Evolutionary conservation across 2,113 vertebrate genomes (phyloP), one percentile per base, ranked within the genome.

Genomic region (Sigmodon hispidus): DNA sequence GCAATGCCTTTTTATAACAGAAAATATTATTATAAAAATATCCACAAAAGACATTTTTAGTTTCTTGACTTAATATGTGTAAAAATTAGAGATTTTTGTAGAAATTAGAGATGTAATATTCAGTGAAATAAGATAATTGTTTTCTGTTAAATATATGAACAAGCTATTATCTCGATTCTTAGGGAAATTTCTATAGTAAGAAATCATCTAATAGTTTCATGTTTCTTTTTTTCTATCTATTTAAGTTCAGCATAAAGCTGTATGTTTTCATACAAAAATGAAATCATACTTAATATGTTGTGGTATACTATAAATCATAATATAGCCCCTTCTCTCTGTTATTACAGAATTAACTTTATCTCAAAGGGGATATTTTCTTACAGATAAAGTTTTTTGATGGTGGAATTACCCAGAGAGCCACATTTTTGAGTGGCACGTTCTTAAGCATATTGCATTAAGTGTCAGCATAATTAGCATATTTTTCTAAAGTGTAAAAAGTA

Each of bases 21-120:
- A 98, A 98, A 98, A 98, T 98, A 98, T 98, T 98, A 98, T 98
- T 98, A 98, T 97, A 98, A 98, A 98, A 98, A 98, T 98, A 98
- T 98, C 98, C 98, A 98, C 98, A 98, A 97, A 98, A 97, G 98
- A 98, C 97, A 98, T 98, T 98, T 98, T 98, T 98, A 98, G 97
- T 98, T 98, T 96, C 94, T 98, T 98, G 96, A 97, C 96, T 97
- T 98, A 98, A 98, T 98, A 97, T 98, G 97, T 96, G 69, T 91
- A 98, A 98, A 97, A 98, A 97, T 96, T 98, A 98, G 95, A 92
- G 76, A 97, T 96, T 93, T 94, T 94, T 93, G 94, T 89, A 96
- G 96, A 97, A 98, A 98, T 96, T 96, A 97, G 91, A 98, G 69
- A 85, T 92, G 96, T 97, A 96, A 96, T 98, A 96, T 76, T 48